A percentile compares a stretch with the other conserved stretches of the same genome.
Conservation (phyloP, 35 echinoderm and acorn worm genomes). For the Apostichopus californicus region DNA sequence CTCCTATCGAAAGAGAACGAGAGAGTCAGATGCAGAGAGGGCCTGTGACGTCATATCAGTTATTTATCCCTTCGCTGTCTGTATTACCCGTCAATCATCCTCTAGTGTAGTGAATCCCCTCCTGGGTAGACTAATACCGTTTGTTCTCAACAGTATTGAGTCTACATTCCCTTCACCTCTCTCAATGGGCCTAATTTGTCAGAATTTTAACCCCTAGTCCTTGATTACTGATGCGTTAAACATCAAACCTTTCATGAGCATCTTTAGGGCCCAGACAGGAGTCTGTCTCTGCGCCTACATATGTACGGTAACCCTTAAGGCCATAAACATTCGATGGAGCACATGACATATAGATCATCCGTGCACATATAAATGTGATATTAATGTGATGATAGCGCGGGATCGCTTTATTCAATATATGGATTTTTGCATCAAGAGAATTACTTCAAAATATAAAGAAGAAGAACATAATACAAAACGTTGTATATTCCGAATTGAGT, state of each 20-base stretch:
- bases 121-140: conserved; percentile 7
- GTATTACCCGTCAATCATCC: conserved; percentile 5
- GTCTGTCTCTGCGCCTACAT: neutral
- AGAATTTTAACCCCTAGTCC: conserved; percentile 22
- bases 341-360: no score
- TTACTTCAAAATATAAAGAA: no score
- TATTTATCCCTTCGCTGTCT: neutral
- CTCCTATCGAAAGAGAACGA: no score
- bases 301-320: neutral
- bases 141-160: conserved; percentile 11
- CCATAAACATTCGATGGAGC: no score
- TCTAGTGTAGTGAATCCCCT: neutral
- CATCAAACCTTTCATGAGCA: conserved; percentile 22
- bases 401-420: no score
- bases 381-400: no score
- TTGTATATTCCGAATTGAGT: no score
- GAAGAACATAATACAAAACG: no score
- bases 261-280: neutral
- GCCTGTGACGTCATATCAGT: neutral
- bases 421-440: no score
- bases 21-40: no score
- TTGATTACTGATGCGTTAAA: conserved; percentile 17
- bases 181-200: conserved; percentile 43
- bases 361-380: no score
- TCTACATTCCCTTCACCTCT: conserved; percentile 34